Percentiles rank a stretch among this genome's conserved stretches.
Evolutionary conservation across 2,797 vertebrate species (phyloP).

Genomic region (Manis pentadactyla): DNA sequence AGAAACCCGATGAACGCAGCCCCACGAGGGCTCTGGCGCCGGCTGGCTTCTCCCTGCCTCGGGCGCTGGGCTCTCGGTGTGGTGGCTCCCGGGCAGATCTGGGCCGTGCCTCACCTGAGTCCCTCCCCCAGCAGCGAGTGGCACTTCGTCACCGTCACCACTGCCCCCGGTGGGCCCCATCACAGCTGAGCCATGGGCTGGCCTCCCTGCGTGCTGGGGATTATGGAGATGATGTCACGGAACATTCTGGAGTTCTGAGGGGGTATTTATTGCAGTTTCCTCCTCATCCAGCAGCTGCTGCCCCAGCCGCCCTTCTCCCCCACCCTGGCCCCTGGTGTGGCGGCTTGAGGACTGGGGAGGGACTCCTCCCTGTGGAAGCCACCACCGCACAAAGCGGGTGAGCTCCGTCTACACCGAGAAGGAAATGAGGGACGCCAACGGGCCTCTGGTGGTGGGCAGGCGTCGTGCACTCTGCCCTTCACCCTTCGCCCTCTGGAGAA

Average conservation of each 20-base stretch:
- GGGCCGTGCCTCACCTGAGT: background rate
- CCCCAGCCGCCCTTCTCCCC: background rate
- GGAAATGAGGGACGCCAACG: too few relatives aligned
- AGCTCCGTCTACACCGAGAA: accelerated
- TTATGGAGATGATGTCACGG: slow-evolving; percentile 6
- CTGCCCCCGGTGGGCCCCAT: background rate
- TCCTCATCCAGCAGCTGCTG: slow-evolving; percentile 17
- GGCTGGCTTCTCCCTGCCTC: too few relatives aligned
- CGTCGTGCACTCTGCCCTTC: accelerated
- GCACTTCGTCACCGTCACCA: accelerated
- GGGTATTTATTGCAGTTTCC: slow-evolving; percentile 49
- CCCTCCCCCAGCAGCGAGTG: background rate
- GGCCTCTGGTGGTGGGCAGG: background rate
- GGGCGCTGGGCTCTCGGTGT: too few relatives aligned
- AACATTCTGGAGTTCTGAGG: slow-evolving; percentile 54
- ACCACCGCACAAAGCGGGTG: background rate
- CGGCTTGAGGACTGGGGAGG: background rate
- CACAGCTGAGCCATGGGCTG: background rate
- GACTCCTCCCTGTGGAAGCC: background rate
- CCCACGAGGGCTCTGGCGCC: too few relatives aligned
- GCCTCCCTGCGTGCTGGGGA: background rate
- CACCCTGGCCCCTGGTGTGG: background rate
- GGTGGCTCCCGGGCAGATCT: background rate
- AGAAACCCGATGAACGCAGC: too few relatives aligned
- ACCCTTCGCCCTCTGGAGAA: background rate